Evolutionary conservation across 2,113 vertebrate species (phyloP).

Genomic region (Trematomus loennbergii): DNA sequence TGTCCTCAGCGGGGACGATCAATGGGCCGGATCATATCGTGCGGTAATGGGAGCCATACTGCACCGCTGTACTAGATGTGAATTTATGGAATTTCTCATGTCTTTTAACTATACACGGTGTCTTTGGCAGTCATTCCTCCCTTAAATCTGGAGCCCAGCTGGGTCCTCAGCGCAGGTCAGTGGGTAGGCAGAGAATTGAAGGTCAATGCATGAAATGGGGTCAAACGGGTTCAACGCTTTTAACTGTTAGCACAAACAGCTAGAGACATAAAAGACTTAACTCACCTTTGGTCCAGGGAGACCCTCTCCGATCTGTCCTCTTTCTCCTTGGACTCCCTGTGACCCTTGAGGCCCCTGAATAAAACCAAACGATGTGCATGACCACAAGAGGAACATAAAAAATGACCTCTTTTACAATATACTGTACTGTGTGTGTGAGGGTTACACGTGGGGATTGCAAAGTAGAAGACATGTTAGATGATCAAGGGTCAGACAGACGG

Average conservation of each 20-base stretch:
- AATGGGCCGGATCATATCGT: not conserved
- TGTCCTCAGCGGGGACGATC: constrained; percentile 19
- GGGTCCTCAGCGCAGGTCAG: not conserved
- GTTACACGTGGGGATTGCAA: not conserved
- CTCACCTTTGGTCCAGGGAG: constrained; percentile 90
- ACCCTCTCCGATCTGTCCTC: constrained; percentile 88
- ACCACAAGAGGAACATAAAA: not conserved
- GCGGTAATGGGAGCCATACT: constrained; percentile 31
- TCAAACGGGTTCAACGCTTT: constrained; percentile 35
- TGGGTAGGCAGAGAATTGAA: constrained; percentile 6
- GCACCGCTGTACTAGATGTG: not conserved
- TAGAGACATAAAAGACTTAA: constrained; percentile 11
- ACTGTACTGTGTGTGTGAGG: not conserved
- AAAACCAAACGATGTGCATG: constrained; percentile 7
- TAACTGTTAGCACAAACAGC: constrained; percentile 8
- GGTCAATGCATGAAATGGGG: constrained; percentile 39
- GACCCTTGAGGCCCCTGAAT: constrained; percentile 90
- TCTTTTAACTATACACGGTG: constrained; percentile 10
- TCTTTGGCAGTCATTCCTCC: constrained; percentile 38
- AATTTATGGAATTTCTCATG: constrained; percentile 28
- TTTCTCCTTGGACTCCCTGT: constrained; percentile 90
- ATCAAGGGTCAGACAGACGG: constrained; percentile 1
- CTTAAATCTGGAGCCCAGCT: constrained; percentile 48
- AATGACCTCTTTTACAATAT: not conserved
- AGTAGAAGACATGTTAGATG: not conserved